Evolutionary conservation across 2,797 vertebrate genomes (phyloP).

Genomic region (Periophthalmus magnuspinnatus): DNA sequence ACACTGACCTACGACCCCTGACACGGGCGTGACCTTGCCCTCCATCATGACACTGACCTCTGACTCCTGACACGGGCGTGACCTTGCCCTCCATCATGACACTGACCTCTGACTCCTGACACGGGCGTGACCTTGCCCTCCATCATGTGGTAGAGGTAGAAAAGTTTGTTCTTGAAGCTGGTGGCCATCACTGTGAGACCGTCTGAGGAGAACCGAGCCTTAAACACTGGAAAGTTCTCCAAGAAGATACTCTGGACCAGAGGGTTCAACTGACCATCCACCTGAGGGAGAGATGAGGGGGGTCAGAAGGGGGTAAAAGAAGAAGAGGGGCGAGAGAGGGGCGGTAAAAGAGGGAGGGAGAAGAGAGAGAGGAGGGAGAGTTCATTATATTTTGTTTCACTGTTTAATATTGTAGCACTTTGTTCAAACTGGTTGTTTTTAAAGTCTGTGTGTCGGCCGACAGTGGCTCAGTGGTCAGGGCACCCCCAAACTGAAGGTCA

Average conservation of each 20-base stretch:
- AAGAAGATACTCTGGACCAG: constrained; percentile 94
- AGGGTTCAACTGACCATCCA: constrained; percentile 90
- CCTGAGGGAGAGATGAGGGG: constrained; percentile 68
- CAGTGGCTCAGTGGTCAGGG: too few relatives aligned
- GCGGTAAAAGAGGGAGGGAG: too few relatives aligned
- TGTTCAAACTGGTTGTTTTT: too few relatives aligned
- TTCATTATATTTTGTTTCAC: too few relatives aligned
- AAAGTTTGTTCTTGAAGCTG: constrained; percentile 83
- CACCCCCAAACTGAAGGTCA: too few relatives aligned
- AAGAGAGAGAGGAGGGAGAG: too few relatives aligned
- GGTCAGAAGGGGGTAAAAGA: too few relatives aligned
- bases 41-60: constrained; percentile 80
- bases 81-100: too few relatives aligned
- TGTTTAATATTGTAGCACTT: too few relatives aligned
- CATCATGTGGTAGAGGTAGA: constrained; percentile 97
- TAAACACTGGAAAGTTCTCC: constrained; percentile 87
- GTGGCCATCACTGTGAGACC: constrained; percentile 90
- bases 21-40: constrained; percentile 83
- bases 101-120: not conserved
- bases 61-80: too few relatives aligned
- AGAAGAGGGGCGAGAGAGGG: too few relatives aligned
- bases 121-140: constrained; percentile 85
- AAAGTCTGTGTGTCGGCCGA: too few relatives aligned
- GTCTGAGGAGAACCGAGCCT: constrained; percentile 83
- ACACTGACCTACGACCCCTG: constrained; percentile 2